These are phyloP conservation scores for Xestobium rufovillosum DNA, from an alignment of 2,888 invertebrate species.

Conservation along the genomic window DNA sequence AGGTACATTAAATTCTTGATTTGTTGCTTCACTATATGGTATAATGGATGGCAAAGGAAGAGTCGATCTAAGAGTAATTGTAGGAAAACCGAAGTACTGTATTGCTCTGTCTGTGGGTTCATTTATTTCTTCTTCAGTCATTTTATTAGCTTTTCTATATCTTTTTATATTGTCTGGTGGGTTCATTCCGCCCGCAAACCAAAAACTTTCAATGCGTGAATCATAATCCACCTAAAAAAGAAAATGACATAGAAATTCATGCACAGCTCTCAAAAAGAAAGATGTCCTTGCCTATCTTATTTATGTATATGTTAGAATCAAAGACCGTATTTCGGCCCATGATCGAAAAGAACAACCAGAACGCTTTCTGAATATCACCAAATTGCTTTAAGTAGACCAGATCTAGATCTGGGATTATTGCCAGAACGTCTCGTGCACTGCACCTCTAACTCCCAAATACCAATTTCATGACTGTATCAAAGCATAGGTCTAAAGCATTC, in stretches of 20 bases:
- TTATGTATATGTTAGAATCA: no score
- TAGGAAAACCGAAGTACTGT: constrained; percentile 63
- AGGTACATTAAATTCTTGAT: constrained; percentile 51
- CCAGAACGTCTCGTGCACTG: no score
- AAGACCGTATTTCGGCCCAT: no score
- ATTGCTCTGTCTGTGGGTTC: constrained; percentile 58
- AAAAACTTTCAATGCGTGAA: constrained; percentile 78
- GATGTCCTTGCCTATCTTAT: no score
- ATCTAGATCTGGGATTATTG: no score
- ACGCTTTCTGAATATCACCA: no score
- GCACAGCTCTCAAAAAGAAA: no score
- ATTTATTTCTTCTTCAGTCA: constrained; percentile 43
- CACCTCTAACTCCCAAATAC: no score
- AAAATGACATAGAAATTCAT: not conserved
- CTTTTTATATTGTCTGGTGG: constrained; percentile 46
- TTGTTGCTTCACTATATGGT: constrained; percentile 49
- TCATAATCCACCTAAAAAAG: constrained; percentile 59
- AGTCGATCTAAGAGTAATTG: constrained; percentile 60
- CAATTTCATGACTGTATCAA: no score
- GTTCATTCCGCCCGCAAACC: constrained; percentile 70
- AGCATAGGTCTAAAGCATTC: no score
- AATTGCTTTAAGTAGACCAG: no score
- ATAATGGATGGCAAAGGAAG: constrained; percentile 62
- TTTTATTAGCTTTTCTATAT: constrained; percentile 31
- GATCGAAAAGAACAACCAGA: no score